phyloP scores from a whole-genome alignment of 2,888 invertebrate species.

The Macrosoma leucophasiata region DNA sequence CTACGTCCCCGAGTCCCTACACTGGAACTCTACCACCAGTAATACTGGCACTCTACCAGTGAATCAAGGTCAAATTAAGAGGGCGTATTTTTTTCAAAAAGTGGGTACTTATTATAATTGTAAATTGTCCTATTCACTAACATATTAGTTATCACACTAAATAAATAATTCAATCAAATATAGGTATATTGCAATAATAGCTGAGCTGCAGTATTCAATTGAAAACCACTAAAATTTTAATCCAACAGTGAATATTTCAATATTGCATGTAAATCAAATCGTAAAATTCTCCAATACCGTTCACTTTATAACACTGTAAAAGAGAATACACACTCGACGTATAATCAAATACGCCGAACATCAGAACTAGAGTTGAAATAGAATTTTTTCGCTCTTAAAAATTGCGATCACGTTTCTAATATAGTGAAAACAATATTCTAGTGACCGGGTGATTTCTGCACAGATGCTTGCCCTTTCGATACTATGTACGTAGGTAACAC shows the following conservation, averaged over 20 bases:
- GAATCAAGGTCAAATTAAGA: no score
- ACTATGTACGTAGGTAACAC: constrained; percentile 55
- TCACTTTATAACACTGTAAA: constrained; percentile 63
- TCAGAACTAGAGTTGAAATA: constrained; percentile 61
- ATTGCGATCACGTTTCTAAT: constrained; percentile 77
- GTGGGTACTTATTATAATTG: no score
- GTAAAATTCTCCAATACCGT: constrained; percentile 61
- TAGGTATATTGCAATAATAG: background rate
- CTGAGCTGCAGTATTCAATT: constrained; percentile 6
- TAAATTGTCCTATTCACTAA: no score
- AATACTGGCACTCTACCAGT: no score
- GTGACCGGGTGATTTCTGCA: constrained; percentile 74
- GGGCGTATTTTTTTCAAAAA: no score
- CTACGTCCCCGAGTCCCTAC: no score
- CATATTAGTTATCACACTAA: no score
- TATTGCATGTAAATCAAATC: constrained; percentile 58
- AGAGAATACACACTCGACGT: constrained; percentile 56
- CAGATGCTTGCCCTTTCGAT: constrained; percentile 69
- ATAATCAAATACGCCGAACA: constrained; percentile 67
- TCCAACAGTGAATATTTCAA: constrained; percentile 55
- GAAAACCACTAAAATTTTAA: constrained; percentile 45
- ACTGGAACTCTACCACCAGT: no score
- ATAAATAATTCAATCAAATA: no score
- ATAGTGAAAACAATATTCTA: constrained; percentile 78
- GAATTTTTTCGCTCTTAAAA: constrained; percentile 75